phyloP scores from a whole-genome alignment of 1,140 invertebrate genomes.

The Leptopilina clavipes region DNA sequence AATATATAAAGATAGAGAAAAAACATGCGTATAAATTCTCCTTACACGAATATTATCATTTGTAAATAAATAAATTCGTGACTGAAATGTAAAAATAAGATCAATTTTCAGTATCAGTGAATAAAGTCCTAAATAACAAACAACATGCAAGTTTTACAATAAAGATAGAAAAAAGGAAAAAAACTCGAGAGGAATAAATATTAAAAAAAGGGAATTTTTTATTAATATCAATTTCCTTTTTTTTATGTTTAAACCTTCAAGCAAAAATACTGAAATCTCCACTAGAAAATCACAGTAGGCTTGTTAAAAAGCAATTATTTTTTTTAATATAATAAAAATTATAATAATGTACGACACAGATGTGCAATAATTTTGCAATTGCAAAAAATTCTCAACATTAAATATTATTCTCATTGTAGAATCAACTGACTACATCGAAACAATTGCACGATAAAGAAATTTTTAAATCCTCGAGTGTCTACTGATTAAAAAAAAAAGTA shows the following conservation, averaged over 20 bases:
- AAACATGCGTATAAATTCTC: too few species aligned
- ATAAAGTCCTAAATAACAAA: background rate
- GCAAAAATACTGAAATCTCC: background rate
- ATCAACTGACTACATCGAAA: too few species aligned
- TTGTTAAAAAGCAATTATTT: conserved; percentile 12
- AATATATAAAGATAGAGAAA: too few species aligned
- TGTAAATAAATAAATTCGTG: too few species aligned
- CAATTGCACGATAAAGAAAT: too few species aligned
- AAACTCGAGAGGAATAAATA: background rate
- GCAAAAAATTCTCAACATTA: too few species aligned
- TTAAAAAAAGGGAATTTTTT: background rate
- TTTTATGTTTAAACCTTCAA: background rate
- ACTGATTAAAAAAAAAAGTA: too few species aligned
- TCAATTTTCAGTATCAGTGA: background rate
- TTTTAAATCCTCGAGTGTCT: too few species aligned
- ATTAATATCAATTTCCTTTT: background rate
- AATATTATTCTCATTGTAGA: too few species aligned
- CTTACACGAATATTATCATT: too few species aligned
- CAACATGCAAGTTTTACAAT: background rate
- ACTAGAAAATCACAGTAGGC: conserved; percentile 15
- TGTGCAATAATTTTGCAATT: background rate
- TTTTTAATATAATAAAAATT: background rate
- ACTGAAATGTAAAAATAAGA: background rate
- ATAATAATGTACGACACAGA: background rate
- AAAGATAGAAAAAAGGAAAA: background rate